Evolutionary conservation across 2,888 invertebrate genomes (phyloP), one percentile per base, ranked within the genome.

Genomic region (Diplazon laetatorius): DNA sequence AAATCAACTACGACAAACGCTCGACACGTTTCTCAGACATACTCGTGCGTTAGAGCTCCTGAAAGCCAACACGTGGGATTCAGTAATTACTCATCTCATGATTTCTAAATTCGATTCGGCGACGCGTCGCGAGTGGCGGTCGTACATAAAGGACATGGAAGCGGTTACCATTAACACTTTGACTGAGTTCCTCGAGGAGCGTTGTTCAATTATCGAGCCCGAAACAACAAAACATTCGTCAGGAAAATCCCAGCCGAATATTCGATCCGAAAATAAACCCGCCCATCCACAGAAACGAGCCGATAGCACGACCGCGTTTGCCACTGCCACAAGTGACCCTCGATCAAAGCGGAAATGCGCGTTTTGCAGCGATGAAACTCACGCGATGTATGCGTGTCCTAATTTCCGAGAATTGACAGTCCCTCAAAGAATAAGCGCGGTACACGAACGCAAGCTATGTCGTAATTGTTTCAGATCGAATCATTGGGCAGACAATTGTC

Each of bases 61-160:
- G 2, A 14, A 55, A 1, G 66, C 70, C 0, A 55, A 78, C 18
- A 65, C 70, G 5, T 75, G 78, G 52, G 70, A 66, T 44, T 22
- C 70, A 8, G 5, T 78, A 44, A 42, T 78, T 3, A 60, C 5
- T 48, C 65, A 78, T n/a, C n/a, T 42, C 1, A 65, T 70, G 22
- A 52, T 25, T 5, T 5, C 18, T 3, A 78, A 78, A n/a, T 50
- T 78, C 12, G 73, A 78, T 39, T 12, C 22, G 0, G 30, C 39
- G 9, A 70, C 74, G 2, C 48, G 66, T 8, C 78, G 78, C 30
- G 74, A 78, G 16, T 78, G 78, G 69, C 55, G 63, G 30, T 3
- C 6, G 2, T 22, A 60, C 18, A 59, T 48, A 39, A 78, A 74
- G 10, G 50, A 57, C 30, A 55, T 30, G 16, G 59, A 39, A 44